phyloP scores from a whole-genome alignment of 2,888 invertebrate species.

The Thera obeliscata region DNA sequence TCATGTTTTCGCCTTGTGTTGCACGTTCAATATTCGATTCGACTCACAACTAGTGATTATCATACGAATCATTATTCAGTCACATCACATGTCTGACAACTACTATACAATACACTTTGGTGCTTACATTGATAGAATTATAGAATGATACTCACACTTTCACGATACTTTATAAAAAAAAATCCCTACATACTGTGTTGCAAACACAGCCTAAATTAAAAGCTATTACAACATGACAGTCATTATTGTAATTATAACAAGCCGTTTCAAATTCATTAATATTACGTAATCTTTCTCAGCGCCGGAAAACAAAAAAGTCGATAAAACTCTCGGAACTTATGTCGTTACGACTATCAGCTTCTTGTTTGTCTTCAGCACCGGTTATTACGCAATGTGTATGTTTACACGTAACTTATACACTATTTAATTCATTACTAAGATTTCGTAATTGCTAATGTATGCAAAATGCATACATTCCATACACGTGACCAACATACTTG shows the following conservation, averaged over 20 bases:
- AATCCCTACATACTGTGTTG: neutral
- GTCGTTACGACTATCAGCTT: slow-evolving; percentile 21
- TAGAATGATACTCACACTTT: slow-evolving; percentile 6
- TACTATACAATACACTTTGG: slow-evolving; percentile 60
- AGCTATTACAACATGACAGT: neutral
- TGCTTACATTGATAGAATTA: slow-evolving; percentile 53
- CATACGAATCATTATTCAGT: slow-evolving; percentile 69
- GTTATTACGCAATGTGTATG: slow-evolving; percentile 27
- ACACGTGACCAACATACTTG: slow-evolving; percentile 32
- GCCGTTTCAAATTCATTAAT: neutral
- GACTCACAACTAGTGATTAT: slow-evolving; percentile 66
- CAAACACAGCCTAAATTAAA: neutral
- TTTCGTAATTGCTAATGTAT: slow-evolving; percentile 33
- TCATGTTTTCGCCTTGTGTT: slow-evolving; percentile 59
- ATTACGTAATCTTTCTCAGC: slow-evolving; percentile 2
- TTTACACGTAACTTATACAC: slow-evolving; percentile 23
- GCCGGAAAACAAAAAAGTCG: slow-evolving; percentile 10
- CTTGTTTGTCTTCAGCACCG: slow-evolving; percentile 25
- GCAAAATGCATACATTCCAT: slow-evolving; percentile 31
- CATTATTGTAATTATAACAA: neutral
- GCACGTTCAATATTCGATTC: slow-evolving; percentile 66
- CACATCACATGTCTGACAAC: slow-evolving; percentile 65
- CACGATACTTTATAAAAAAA: slow-evolving; percentile 2
- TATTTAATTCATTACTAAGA: slow-evolving; percentile 21
- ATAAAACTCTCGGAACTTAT: slow-evolving; percentile 22